These are phyloP conservation scores for Psammodynastes pulverulentus DNA, from an alignment of 2,113 vertebrate genomes.

Conservation along the genomic window DNA sequence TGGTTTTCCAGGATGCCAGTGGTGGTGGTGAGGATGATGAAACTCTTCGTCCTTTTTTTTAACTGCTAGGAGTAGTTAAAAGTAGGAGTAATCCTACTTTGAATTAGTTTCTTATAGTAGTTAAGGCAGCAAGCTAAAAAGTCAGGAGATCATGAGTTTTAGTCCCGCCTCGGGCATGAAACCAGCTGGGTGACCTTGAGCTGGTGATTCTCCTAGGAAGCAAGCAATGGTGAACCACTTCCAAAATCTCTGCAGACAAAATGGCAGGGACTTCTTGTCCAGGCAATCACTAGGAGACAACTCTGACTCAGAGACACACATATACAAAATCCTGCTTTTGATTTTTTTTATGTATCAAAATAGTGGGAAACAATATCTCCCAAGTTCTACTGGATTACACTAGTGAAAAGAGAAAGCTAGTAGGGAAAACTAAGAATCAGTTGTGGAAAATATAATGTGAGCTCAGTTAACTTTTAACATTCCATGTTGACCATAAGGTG, in stretches of 20 bases:
- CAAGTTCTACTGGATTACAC: neutral
- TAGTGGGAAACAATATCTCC: too few relatives aligned
- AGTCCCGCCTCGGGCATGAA: neutral
- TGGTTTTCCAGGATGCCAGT: neutral
- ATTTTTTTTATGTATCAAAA: too few relatives aligned
- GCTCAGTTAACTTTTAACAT: neutral
- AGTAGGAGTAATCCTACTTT: neutral
- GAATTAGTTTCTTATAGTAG: neutral
- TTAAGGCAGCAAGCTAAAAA: neutral
- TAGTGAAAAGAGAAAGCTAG: neutral
- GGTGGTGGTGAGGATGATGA: neutral
- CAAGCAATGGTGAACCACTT: neutral
- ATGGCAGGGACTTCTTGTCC: neutral
- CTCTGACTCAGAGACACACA: too few relatives aligned
- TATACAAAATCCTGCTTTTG: too few relatives aligned
- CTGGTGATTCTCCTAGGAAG: neutral
- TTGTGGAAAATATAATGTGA: neutral
- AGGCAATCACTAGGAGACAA: too few relatives aligned
- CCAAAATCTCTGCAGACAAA: neutral
- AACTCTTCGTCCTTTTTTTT: neutral
- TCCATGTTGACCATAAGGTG: neutral
- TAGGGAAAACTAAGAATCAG: neutral
- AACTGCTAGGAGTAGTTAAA: too few relatives aligned
- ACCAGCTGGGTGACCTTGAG: neutral
- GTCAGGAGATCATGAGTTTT: neutral